Conservation (phyloP, 2,113 vertebrate genomes). For the Aythya baeri region DNA sequence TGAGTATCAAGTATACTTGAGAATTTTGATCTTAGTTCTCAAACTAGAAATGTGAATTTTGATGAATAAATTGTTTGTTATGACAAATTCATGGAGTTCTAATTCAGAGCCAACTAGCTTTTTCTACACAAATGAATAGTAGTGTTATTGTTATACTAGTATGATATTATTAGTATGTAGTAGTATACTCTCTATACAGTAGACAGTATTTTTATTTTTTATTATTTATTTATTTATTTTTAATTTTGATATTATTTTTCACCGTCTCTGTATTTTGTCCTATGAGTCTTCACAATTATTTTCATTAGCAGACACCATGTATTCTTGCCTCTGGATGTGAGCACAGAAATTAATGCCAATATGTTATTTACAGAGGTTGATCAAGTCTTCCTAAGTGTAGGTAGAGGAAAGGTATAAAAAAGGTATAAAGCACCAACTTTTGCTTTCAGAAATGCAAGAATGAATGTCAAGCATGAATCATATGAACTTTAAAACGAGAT, state of each 20-base stretch:
- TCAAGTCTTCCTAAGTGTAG: neutral
- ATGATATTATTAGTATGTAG: too few species aligned
- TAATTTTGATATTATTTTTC: neutral
- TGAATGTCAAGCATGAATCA: neutral
- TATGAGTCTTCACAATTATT: neutral
- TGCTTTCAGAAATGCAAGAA: neutral
- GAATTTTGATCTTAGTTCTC: neutral
- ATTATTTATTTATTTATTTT: neutral
- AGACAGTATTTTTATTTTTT: neutral
- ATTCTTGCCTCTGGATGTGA: neutral
- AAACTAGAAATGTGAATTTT: neutral
- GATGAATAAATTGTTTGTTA: neutral
- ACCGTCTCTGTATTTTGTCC: neutral
- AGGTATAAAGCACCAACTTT: neutral
- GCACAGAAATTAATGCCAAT: neutral
- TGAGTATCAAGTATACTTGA: neutral
- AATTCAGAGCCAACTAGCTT: neutral
- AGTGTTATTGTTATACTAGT: neutral
- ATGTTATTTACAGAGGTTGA: constrained; percentile 29
- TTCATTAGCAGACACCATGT: neutral
- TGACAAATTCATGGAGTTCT: neutral
- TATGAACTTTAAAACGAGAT: neutral
- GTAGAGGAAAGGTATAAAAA: neutral
- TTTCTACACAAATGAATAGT: neutral
- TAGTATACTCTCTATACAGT: neutral